Evolutionary conservation across 2,797 vertebrate genomes (phyloP), one percentile per base, ranked within the genome.

Genomic region (Loriculus beryllinus): DNA sequence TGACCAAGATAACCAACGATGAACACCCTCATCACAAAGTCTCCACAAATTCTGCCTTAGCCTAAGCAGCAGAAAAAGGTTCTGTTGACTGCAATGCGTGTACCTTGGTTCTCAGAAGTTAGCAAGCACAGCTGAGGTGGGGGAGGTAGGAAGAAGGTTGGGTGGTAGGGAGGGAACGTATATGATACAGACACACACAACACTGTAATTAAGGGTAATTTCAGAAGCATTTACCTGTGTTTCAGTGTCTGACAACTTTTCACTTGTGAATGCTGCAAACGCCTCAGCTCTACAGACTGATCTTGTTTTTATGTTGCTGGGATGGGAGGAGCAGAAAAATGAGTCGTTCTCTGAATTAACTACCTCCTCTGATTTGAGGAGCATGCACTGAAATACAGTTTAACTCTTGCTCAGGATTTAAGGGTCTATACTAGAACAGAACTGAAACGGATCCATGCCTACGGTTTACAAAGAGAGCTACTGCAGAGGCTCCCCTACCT

Each of bases 191-290:
- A 88, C 86, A 92, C 75, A 72, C 56, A 93, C 70, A 75, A 86
- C 71, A 64, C 81, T 94, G 59, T 79, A 96, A 97, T 95, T 91
- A 96, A 94, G 57, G 56, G 79, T 65, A 92, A 88, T 94, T 96
- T 97, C 90, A 94, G 92, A 96, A 95, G 70, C 72, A 70, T 84
- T 96, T 91, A 80, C 94, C 96, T 96, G 92, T 56, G 81, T 88
- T 90, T 95, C 91, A 97, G 48, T 86, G 70, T 91, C 92, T 93
- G 82, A 93, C 69, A 92, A 96, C 86, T 90, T 95, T 89, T 92
- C 87, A 85, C 85, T 92, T 90, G 79, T 85, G 92, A 93, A 77
- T 64, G 64, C 62, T 57, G 85, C 35, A 52, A 94, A 62, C 0
- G 33, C 33, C 65, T 80, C 76, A 94, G 82, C 57, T 86, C 74